Base-by-base conservation (phyloP, 2,797 vertebrate species). In the Syngnathus acus region DNA sequence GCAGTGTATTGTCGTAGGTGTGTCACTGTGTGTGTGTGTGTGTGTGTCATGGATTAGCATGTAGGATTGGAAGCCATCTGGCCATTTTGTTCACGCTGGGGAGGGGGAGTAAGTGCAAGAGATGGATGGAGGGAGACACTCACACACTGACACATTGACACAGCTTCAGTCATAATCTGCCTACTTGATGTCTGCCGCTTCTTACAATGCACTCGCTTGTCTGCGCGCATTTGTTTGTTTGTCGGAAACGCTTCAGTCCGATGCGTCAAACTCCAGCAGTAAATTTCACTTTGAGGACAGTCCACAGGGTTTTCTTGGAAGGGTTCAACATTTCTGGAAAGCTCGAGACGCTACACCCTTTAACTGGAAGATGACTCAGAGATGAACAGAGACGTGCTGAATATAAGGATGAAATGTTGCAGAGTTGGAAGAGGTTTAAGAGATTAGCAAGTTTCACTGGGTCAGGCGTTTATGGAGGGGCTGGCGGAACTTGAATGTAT, bases 11-110 rank as follows among this genome's bases (percentile, higher is more conserved):
- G 72, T 69, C 68, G 83, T 82, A 89, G 87, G 86, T 88, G 84
- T 88, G 82, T 86, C 79, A 71, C 57, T 6, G 45, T 47, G 14
- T 47, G 84, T 81, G 79, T 87, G 85, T 87, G 84, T 80, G 80
- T 87, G 86, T 86, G 85, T 82, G 82, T 80, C 71, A 75, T 88
- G 88, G 90, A 91, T 92, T 91, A 91, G 78, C 85, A 87, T 86
- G 83, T 82, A 86, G 83, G 87, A 90, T 89, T 90, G 89, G 80
- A 84, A 83, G 88, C 91, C 90, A 92, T 91, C 91, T 92, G 89
- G 87, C 85, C 86, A 88, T 87, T 88, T 87, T 85, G 84, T 85
- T 84, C 71, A 21, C 77, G 72, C 59, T 78, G 77, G 80, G 83
- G 78, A 81, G 88, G 83, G 82, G 78, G 77, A 69, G 77, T 74